A percentile compares a stretch with the other conserved stretches of the same genome.
Evolutionary conservation across 2,113 vertebrate species (phyloP).

Genomic region (Xiphophorus maculatus): DNA sequence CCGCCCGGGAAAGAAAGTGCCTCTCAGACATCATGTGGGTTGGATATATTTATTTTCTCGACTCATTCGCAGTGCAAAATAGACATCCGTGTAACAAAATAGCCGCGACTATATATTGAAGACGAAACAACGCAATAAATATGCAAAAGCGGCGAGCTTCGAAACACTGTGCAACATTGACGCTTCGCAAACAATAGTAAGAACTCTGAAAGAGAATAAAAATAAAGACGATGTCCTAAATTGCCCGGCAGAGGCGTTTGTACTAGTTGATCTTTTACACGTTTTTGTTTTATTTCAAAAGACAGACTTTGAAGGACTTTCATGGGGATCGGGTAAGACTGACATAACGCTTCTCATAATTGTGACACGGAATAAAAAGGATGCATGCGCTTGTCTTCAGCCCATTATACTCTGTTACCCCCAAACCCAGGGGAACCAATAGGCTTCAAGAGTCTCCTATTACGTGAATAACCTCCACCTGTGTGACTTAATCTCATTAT

Average conservation of each 20-base stretch:
- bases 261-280: neutral
- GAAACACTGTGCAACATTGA: conserved; percentile 51
- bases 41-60: conserved; percentile 71
- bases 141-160: conserved; percentile 62
- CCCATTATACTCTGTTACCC: neutral
- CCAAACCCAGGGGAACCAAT: neutral
- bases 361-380: neutral
- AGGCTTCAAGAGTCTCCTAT: neutral
- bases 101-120: conserved; percentile 66
- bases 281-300: neutral
- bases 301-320: neutral
- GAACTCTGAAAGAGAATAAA: conserved; percentile 32
- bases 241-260: neutral
- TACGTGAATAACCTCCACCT: neutral
- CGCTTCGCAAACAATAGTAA: conserved; percentile 19
- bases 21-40: conserved; percentile 43
- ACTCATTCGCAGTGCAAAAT: conserved; percentile 78
- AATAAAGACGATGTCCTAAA: conserved; percentile 5
- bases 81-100: conserved; percentile 78
- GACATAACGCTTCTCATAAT: neutral
- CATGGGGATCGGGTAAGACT: neutral
- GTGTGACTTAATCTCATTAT: neutral
- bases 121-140: conserved; percentile 56
- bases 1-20: conserved; percentile 45
- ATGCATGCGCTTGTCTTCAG: neutral